Base-by-base conservation (phyloP, 2,888 invertebrate genomes). In the Pristionchus japonicus region DNA sequence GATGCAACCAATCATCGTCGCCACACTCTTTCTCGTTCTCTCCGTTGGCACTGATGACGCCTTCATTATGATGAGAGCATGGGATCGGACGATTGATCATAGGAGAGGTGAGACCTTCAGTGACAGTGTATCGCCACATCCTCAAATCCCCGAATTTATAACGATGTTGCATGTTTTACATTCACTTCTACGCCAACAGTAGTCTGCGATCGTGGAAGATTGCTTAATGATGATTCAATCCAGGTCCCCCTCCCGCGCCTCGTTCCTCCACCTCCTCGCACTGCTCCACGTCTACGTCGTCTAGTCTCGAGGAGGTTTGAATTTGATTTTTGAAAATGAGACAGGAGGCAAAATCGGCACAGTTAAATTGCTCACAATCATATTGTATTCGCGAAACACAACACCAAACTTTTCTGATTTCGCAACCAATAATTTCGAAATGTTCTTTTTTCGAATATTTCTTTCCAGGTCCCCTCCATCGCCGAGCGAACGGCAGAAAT, bases 1-100 rank as follows among this genome's bases (percentile, higher is more conserved):
- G 86, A 86, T 86, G 86, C 86, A 86, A 86, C 86, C 86, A 1
- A 86, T 86, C 67, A 70, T 86, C 34, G 86, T 86, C 27, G 86
- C 86, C 31, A 86, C 86, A 20, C 70, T 86, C 20, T 86, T 86
- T 27, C 86, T 86, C 47, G 86, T 86, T 3, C 86, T 86, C 23
- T 86, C 86, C 4, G 86, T 86, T 6, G 86, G 86, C 7, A 86
- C 86, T 7, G 86, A 86, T 27, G 86, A 86, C 17, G 86, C 86
- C 4, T 86, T 86, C 70, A 86, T 86, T 15, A 86, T 86, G 86
- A 67, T 86, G 86, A n/a, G 86, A 34, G 86, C 86, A 20, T 86
- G 86, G 86, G 86, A 86, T n/a, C 43, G 86, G 31, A 86, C 86
- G 0, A 86, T 86, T 31, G 86, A 86, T 23, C 49, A 43, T 40